Evolutionary conservation across 1,140 invertebrate species (phyloP), one percentile per base, ranked within the genome.

Genomic region (Drosophila ananassae): DNA sequence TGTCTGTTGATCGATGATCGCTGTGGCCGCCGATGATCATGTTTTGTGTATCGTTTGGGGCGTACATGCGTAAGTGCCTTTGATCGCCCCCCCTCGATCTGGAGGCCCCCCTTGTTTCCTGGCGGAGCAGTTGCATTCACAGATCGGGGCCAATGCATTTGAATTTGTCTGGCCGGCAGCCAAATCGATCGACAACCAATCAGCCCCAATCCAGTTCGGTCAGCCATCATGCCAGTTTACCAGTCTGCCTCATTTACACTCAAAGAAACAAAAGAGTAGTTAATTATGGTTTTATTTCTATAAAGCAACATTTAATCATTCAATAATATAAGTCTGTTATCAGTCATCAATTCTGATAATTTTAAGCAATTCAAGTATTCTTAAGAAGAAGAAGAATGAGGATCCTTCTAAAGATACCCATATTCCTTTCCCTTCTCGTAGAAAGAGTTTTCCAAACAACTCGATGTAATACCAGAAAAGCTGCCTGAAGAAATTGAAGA

Each of bases 111-210:
- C 13, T 5, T 28, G 5, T 1, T 3, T 44, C 25, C 28, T 39
- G 9, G 32, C 17, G 51, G 7, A 52, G 82, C 82, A 85, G 82
- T 85, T 89, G 83, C 82, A 85, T 87, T 85, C 71, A 82, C 83
- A 85, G 75, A 85, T 85, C 55, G 69, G 73, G 83, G 66, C 75
- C 69, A 85, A 85, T 85, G 79, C 79, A 82, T 85, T 85, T 85
- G 81, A 85, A 85, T 85, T 85, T 85, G 75, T 76, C 74, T 71
- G 64, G 82, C 74, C 83, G 82, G 71, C 83, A 85, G 83, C 82
- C 83, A 78, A 79, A 85, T 84, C 82, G 75, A 89, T 77, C 82
- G 85, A 76, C 83, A 87, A 87, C 81, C 81, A 85, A 85, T 85
- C 81, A 85, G 81, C 77, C 78, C 60, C 47, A 74, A 60, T 75